Evolutionary conservation across 2,797 vertebrate genomes (phyloP), one percentile per base, ranked within the genome.

Genomic region (Natrix natrix): DNA sequence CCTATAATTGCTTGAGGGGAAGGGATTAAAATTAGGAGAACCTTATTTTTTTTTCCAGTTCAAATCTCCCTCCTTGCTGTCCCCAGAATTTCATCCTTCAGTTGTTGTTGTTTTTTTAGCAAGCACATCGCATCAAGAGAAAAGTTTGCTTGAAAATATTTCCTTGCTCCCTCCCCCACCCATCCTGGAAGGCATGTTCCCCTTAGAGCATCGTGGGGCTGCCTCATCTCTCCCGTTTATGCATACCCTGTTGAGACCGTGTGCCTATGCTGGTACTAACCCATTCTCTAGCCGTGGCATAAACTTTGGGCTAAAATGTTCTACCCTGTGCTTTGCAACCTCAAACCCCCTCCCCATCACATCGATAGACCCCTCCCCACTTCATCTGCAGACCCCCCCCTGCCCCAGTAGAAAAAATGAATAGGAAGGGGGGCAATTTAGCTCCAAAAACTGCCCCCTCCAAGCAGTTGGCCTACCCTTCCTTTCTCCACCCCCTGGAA

Each of bases 191-290:
- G 17, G 10, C 24, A 13, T 24, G 11, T 54, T 16, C 86, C 56
- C 28, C 11, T 24, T 24, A 48, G 74, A 83, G 37, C 74, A 48
- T 74, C 37, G 69, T 37, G 74, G 86, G 55, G 63, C 56, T 2
- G 28, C 69, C 3, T 17, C 37, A 4, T 32, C 88, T 61, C 37
- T 48, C 91, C 88, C 54, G 16, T 37, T 37, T 11, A 24, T 37
- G 59, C 57, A 91, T 92, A 91, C 93, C 92, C 92, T 94, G 93
- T 91, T 43, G 56, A 94, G 66, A 83, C 91, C 93, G 86, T 57
- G 86, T 92, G 87, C 63, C 89, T 37, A 43, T 66, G 89, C 69
- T 93, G 93, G 90, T 52, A 28, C 43, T 59, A 92, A 88, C 89
- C 93, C 78, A 26, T 87, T 61, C 74, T 90, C 88, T 90, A 57